Evolutionary conservation across 2,888 invertebrate species (phyloP).

Genomic region (Anarsia innoxiella): DNA sequence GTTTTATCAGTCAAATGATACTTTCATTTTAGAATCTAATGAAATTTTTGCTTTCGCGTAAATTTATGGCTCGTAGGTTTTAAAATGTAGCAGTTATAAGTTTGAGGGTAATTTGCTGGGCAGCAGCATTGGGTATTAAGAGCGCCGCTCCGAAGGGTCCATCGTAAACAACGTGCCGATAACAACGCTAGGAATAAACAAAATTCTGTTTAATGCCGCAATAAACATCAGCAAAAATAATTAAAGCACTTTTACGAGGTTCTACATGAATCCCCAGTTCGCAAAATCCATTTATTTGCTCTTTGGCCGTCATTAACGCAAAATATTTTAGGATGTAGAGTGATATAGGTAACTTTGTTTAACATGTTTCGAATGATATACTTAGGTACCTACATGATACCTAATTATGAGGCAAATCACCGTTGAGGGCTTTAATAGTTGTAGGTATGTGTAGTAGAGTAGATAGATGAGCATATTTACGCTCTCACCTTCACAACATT

Average conservation of each 20-base stretch:
- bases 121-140: slow-evolving; percentile 8
- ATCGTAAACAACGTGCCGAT: slow-evolving; percentile 13
- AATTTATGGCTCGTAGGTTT: not conserved
- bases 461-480: too few species aligned
- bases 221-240: slow-evolving; percentile 12
- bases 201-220: slow-evolving; percentile 6
- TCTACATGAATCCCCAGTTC: not conserved
- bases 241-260: slow-evolving; percentile 5
- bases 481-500: too few species aligned
- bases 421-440: too few species aligned
- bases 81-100: too few species aligned
- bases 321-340: too few species aligned
- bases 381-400: too few species aligned
- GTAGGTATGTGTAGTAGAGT: too few species aligned
- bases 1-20: slow-evolving; percentile 2
- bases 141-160: not conserved
- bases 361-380: too few species aligned
- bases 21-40: slow-evolving; percentile 1
- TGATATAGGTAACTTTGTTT: too few species aligned
- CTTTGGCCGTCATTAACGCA: not conserved
- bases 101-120: slow-evolving; percentile 9
- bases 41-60: not conserved
- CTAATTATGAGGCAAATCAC: too few species aligned
- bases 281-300: not conserved
- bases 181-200: slow-evolving; percentile 9